A percentile compares a stretch with the other conserved stretches of the same genome.
Evolutionary conservation across 1,140 invertebrate genomes (phyloP).

Genomic region (Pachypeltis micranthus): DNA sequence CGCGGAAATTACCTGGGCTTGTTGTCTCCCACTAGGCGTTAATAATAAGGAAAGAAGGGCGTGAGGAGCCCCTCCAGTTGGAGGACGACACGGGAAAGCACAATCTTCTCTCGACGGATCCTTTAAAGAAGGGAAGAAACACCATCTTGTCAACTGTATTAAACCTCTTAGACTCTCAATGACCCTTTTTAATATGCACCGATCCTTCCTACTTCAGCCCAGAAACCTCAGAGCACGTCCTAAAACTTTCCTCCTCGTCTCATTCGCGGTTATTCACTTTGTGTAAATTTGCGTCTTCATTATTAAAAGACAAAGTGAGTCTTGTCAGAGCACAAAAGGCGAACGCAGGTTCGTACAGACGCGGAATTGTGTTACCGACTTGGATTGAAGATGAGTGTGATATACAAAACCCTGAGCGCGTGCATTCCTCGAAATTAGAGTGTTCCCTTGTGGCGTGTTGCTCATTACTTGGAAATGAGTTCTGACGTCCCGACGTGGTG

Average conservation of each 20-base stretch:
- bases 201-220: too few relatives aligned
- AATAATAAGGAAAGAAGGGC: not conserved
- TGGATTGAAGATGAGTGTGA: too few relatives aligned
- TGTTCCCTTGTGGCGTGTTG: too few relatives aligned
- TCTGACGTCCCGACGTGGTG: too few relatives aligned
- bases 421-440: too few relatives aligned
- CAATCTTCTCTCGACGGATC: not conserved
- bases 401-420: too few relatives aligned
- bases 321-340: not conserved
- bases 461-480: too few relatives aligned
- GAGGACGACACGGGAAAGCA: not conserved
- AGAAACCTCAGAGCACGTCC: not conserved
- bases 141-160: slow-evolving; percentile 9
- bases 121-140: not conserved
- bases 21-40: not conserved
- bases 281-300: slow-evolving; percentile 1
- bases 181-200: slow-evolving; percentile 7
- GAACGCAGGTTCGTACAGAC: too few relatives aligned
- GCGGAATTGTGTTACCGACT: too few relatives aligned
- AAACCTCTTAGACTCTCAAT: slow-evolving; percentile 9
- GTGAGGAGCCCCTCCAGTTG: too few relatives aligned
- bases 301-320: slow-evolving; percentile 1
- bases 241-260: not conserved
- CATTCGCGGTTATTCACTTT: slow-evolving; percentile 3
- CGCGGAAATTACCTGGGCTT: not conserved